phyloP scores from a whole-genome alignment of 2,797 vertebrate species.

The Chrysocyon brachyurus region DNA sequence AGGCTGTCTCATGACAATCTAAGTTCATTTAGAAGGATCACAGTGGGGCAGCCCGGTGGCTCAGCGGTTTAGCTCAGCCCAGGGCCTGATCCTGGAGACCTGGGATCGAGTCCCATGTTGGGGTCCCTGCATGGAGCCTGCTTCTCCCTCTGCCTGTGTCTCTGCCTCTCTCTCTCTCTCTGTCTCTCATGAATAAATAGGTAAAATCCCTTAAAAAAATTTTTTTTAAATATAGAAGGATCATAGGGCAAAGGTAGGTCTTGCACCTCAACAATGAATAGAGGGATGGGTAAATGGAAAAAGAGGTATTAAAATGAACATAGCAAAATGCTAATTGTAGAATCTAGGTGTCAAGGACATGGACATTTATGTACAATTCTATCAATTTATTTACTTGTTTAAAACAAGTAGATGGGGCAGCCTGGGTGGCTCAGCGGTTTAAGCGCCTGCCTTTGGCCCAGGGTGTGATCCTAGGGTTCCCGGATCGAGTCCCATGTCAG shows the following conservation, averaged over 20 bases:
- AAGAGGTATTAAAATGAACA: neutral
- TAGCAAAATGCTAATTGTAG: neutral
- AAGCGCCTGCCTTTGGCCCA: too few species aligned
- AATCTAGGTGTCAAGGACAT: neutral
- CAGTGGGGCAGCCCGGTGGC: neutral
- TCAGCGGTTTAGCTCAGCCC: too few species aligned
- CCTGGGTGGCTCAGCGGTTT: too few species aligned
- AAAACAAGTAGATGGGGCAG: neutral
- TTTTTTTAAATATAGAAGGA: neutral
- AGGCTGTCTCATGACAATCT: neutral
- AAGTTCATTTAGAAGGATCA: neutral
- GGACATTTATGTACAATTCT: neutral
- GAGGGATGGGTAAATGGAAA: neutral
- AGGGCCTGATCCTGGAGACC: too few species aligned
- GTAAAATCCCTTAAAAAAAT: too few species aligned
- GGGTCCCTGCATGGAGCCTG: too few species aligned
- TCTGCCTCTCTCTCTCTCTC: too few species aligned
- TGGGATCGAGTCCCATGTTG: too few species aligned
- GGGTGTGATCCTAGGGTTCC: too few species aligned
- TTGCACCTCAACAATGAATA: neutral
- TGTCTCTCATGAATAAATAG: too few species aligned
- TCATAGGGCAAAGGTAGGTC: neutral
- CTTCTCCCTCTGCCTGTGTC: too few species aligned
- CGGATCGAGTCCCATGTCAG: too few species aligned
- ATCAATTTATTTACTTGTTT: slow-evolving; percentile 2